Evolutionary conservation across 2,113 vertebrate species (phyloP).

Genomic region (Lanius collurio): DNA sequence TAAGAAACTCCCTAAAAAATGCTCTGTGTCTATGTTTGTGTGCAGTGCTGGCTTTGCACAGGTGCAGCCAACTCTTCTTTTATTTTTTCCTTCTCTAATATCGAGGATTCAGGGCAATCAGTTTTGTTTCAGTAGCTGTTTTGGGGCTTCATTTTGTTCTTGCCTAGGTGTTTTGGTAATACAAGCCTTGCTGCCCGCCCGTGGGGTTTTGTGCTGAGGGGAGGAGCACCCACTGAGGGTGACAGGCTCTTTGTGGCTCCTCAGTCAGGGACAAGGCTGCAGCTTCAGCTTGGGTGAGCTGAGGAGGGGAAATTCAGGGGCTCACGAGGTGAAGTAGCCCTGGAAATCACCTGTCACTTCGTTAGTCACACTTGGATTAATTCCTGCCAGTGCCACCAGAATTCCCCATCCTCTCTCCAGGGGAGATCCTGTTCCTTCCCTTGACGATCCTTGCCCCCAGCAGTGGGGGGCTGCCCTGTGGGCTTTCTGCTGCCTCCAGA

Average conservation of each 20-base stretch:
- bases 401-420: not conserved
- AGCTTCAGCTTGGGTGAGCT: not conserved
- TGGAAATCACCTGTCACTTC: not conserved
- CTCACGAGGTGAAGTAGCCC: not conserved
- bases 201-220: rapidly evolving
- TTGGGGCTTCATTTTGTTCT: not conserved
- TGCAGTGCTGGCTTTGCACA: not conserved
- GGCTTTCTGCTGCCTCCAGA: not conserved
- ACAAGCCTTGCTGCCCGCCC: rapidly evolving
- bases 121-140: not conserved
- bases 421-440: not conserved
- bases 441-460: not conserved
- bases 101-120: not conserved
- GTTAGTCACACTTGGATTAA: not conserved
- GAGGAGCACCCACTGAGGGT: not conserved
- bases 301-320: not conserved
- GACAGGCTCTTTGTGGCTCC: not conserved
- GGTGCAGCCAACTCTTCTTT: not conserved
- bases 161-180: not conserved
- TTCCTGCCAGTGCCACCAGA: not conserved
- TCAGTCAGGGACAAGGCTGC: not conserved
- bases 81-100: not conserved
- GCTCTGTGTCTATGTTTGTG: rapidly evolving
- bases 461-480: not conserved
- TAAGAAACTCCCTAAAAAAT: not conserved